phyloP scores from a whole-genome alignment of 2,113 vertebrate genomes.

The Toxotes jaculatrix region DNA sequence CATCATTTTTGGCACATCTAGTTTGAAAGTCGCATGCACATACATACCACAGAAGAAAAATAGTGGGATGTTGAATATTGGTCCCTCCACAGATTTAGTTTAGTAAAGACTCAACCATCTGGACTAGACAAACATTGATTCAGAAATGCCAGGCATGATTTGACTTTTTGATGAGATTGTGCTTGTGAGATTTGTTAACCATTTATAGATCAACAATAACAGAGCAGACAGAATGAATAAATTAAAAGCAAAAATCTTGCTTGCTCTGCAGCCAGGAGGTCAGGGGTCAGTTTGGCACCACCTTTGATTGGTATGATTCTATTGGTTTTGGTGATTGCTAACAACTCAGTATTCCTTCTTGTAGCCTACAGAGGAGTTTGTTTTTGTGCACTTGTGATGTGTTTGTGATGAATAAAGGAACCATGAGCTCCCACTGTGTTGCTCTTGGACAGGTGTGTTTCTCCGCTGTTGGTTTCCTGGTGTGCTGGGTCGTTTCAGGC shows the following conservation, averaged over 20 bases:
- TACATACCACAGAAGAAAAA: too few relatives aligned
- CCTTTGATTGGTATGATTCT: not conserved
- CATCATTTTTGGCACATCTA: too few relatives aligned
- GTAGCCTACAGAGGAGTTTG: not conserved
- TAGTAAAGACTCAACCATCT: conserved; percentile 17
- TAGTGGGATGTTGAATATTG: conserved; percentile 1
- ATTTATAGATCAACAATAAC: not conserved
- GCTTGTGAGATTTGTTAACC: not conserved
- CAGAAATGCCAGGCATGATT: not conserved
- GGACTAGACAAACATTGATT: too few relatives aligned
- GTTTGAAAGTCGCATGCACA: too few relatives aligned
- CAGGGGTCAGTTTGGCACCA: not conserved
- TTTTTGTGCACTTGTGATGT: conserved; percentile 5
- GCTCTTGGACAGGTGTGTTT: conserved; percentile 62
- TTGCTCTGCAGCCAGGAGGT: not conserved
- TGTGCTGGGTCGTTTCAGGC: conserved; percentile 53
- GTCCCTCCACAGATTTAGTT: conserved; percentile 7
- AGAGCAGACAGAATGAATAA: not conserved
- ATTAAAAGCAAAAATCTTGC: not conserved
- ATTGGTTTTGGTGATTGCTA: not conserved
- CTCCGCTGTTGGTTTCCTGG: conserved; percentile 48
- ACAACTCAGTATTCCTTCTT: not conserved
- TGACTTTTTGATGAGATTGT: too few relatives aligned
- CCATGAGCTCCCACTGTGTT: conserved; percentile 27
- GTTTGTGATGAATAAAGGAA: conserved; percentile 44